phyloP scores from a whole-genome alignment of 2,797 vertebrate species.

The Lagorchestes hirsutus region DNA sequence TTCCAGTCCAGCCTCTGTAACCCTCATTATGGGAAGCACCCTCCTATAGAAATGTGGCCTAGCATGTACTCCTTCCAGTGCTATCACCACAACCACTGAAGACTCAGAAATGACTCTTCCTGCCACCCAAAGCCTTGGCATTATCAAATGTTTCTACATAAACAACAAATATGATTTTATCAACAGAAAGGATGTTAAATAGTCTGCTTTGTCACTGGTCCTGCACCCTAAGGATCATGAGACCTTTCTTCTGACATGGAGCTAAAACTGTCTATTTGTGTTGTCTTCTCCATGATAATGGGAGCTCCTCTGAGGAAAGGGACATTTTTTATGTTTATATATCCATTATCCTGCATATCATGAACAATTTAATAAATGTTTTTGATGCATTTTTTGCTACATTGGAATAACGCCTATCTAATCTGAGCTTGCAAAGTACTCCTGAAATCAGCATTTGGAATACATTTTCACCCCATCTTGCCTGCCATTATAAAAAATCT shows the following conservation, averaged over 20 bases:
- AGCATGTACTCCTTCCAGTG: not conserved
- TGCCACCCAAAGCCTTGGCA: not conserved
- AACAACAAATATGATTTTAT: not conserved
- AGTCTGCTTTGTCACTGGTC: not conserved
- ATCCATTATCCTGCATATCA: not conserved
- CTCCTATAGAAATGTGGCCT: not conserved
- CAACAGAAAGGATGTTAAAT: not conserved
- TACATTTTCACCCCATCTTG: not conserved
- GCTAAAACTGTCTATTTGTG: conserved; percentile 34
- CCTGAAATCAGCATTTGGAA: conserved; percentile 50
- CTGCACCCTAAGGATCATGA: not conserved
- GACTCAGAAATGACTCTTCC: not conserved
- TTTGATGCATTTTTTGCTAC: not conserved
- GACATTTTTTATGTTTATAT: not conserved
- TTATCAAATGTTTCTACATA: not conserved
- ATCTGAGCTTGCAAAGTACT: conserved; percentile 44
- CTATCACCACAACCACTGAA: not conserved
- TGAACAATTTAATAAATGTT: not conserved
- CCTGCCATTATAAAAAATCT: not conserved
- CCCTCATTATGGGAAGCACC: not conserved
- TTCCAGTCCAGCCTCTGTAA: not conserved
- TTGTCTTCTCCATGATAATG: conserved; percentile 33
- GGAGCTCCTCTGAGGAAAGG: not conserved
- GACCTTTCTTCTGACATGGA: not conserved
- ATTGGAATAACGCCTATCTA: not conserved